Percentiles rank a stretch among this genome's conserved stretches.
These are phyloP conservation scores for Aplocera efformata DNA, from an alignment of 2,888 invertebrate species.

Conservation along the genomic window DNA sequence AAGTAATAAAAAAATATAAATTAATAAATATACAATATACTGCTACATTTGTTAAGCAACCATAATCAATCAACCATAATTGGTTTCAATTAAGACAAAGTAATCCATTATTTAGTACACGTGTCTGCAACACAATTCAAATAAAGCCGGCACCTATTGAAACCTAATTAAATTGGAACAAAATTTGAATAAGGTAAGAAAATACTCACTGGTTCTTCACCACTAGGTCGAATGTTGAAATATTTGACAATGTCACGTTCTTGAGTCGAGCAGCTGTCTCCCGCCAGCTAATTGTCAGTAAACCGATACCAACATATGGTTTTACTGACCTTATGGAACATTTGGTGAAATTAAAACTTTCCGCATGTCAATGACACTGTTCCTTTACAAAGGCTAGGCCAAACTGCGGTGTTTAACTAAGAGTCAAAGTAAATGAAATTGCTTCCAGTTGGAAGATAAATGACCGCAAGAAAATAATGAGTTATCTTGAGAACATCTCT, in stretches of 20 bases:
- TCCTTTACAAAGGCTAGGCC: conserved; percentile 17
- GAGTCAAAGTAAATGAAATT: conserved; percentile 22
- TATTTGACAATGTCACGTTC: conserved; percentile 21
- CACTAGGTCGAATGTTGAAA: conserved; percentile 14
- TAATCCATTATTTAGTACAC: no score
- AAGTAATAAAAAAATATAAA: no score
- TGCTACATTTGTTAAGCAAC: no score
- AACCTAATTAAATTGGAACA: no score
- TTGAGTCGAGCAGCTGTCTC: conserved; percentile 56
- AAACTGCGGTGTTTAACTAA: conserved; percentile 16
- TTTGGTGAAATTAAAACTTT: conserved; percentile 40
- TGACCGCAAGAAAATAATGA: not conserved
- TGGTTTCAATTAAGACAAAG: no score
- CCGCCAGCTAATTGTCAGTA: conserved; percentile 59
- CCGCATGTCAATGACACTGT: conserved; percentile 46
- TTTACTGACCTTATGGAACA: conserved; percentile 50
- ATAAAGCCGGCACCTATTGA: no score
- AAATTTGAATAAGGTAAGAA: conserved; percentile 25
- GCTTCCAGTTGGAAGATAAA: conserved; percentile 4
- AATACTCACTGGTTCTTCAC: conserved; percentile 14
- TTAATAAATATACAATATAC: no score
- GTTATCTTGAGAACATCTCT: not conserved
- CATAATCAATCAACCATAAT: no score
- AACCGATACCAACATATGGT: conserved; percentile 53
- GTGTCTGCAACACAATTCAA: no score